phyloP scores from a whole-genome alignment of 64 coral and sea anemone genomes.

The Montipora capricornis region DNA sequence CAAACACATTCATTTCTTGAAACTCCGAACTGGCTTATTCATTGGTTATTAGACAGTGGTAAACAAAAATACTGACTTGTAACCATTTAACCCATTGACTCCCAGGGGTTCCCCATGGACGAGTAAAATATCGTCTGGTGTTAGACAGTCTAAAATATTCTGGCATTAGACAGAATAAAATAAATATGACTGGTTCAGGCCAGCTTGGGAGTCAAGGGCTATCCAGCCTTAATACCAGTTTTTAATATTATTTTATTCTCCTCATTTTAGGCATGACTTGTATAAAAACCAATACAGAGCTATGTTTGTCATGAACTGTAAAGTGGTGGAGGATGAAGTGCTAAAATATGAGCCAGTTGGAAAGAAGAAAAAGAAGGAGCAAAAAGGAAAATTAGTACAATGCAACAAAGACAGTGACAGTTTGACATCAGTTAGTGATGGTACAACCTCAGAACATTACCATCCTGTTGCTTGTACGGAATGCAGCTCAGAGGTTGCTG shows the following conservation, averaged over 20 bases:
- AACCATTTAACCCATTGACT: too few species aligned
- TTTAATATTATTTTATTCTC: neutral
- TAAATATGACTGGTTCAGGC: too few species aligned
- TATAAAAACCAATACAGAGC: slow-evolving; percentile 99
- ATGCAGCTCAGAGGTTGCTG: slow-evolving; percentile 94
- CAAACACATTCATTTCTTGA: too few species aligned
- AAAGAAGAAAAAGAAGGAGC: slow-evolving; percentile 68
- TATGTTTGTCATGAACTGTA: slow-evolving; percentile 99
- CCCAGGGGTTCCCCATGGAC: too few species aligned
- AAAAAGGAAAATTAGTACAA: slow-evolving; percentile 85
- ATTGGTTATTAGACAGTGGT: too few species aligned
- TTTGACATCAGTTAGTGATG: neutral
- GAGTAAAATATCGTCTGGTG: too few species aligned
- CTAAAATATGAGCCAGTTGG: slow-evolving; percentile 83
- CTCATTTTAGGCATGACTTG: slow-evolving; percentile 85
- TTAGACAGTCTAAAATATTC: too few species aligned
- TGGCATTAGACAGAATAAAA: too few species aligned
- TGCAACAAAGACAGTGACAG: neutral
- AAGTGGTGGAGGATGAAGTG: slow-evolving; percentile 84
- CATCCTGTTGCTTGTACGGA: slow-evolving; percentile 90
- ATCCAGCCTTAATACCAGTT: neutral
- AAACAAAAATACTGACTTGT: too few species aligned
- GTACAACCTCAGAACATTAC: slow-evolving; percentile 60
- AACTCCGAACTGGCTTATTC: too few species aligned
- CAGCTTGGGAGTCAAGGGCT: neutral